Base-by-base conservation (phyloP, 2,113 vertebrate genomes). In the Atherinomorus stipes region DNA sequence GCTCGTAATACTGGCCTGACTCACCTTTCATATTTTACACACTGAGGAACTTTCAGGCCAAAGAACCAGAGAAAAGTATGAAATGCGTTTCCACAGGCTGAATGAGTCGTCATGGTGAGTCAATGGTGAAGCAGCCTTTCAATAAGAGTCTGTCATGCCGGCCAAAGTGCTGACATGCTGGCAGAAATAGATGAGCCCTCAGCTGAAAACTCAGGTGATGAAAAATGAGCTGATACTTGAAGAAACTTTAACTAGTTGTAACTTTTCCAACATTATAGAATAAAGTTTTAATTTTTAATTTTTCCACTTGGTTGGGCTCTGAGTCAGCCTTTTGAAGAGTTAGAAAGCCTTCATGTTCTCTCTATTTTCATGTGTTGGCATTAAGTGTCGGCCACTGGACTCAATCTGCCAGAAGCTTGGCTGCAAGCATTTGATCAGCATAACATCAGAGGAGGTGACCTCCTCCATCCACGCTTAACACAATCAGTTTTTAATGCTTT, bases 141-240 rank as follows among this genome's bases (percentile, higher is more conserved):
- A 68, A 56, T 61, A 44, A 11, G 50, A 81, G 62, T 26, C 78
- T 10, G 83, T 64, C 50, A 49, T 34, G 80, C 77, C 75, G 59
- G 81, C 50, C 42, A 49, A 72, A 44, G 42, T 40, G 65, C 26
- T 69, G 65, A 80, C 71, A 7, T 52, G 61, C 25, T 51, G 7
- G 13, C 11, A 2, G 44, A 21, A 66, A 73, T 4, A 23, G 51
- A 66, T 61, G 68, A 18, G n/a, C 51, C 58, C 5, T 57, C 25
- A 62, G 40, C 69, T 54, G 37, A 28, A 69, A 70, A 82, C n/a
- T n/a, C n/a, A n/a, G n/a, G 75, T 78, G 68, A 19, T 38, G 26
- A 62, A 38, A 64, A 54, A 65, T 6, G 34, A 64, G 58, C 50
- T 53, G 51, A 60, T 19, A 28, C 67, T 47, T 71, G 16, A 69